A percentile compares a stretch with the other conserved stretches of the same genome.
phyloP scores from a whole-genome alignment of 2,113 vertebrate species.

The Oxyura jamaicensis region DNA sequence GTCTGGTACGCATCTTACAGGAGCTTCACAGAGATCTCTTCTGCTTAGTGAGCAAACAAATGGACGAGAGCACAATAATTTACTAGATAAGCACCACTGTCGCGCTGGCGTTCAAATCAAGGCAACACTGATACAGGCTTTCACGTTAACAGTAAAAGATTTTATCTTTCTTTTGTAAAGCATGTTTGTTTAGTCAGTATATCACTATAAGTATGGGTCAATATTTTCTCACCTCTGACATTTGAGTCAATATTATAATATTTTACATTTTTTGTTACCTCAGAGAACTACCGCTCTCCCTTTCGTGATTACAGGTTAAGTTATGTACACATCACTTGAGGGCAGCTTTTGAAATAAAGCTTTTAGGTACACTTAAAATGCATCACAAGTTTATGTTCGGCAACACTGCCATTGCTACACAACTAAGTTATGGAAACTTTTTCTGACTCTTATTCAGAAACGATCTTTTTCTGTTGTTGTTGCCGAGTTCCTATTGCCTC shows the following conservation, averaged over 20 bases:
- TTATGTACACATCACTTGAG: rapidly evolving
- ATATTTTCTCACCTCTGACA: conserved; percentile 23
- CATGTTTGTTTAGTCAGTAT: neutral
- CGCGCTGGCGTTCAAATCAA: neutral
- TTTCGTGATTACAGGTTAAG: neutral
- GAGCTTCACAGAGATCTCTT: neutral
- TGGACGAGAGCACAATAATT: neutral
- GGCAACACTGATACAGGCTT: neutral
- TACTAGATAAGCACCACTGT: neutral
- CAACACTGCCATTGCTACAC: neutral
- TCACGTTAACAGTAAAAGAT: neutral
- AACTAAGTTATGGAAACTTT: neutral
- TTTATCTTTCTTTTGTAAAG: conserved; percentile 41
- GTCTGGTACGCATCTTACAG: neutral
- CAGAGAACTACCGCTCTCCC: neutral
- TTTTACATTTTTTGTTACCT: neutral
- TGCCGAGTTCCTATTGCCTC: neutral
- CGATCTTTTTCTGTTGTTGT: neutral
- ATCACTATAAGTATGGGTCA: neutral
- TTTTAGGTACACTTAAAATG: neutral
- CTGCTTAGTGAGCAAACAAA: neutral
- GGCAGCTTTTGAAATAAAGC: neutral
- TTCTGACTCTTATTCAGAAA: neutral
- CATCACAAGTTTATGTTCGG: neutral
- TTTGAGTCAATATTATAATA: neutral